Conservation (phyloP, 2,888 invertebrate species). For the Antheraea yamamai region DNA sequence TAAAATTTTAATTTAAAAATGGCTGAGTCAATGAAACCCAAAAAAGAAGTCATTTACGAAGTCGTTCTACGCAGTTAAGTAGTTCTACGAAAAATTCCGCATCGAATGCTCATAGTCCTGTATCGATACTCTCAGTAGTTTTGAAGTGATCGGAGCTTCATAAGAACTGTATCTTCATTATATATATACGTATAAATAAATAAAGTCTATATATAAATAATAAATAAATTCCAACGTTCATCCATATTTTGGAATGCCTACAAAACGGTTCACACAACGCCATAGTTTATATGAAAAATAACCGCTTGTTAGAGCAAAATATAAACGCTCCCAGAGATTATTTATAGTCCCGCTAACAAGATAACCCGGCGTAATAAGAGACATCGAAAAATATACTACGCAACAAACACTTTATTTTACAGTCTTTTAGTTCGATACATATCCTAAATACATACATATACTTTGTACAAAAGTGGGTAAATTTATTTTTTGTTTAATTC, state of each 20-base stretch:
- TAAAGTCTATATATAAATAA: background rate
- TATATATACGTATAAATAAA: too few species aligned
- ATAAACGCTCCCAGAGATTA: conserved; percentile 30
- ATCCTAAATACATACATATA: background rate
- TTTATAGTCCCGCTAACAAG: conserved; percentile 52
- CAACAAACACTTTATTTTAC: conserved; percentile 30
- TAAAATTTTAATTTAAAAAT: too few species aligned
- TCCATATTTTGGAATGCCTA: background rate
- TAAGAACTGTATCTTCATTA: too few species aligned
- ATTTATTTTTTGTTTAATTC: background rate
- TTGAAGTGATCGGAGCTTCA: too few species aligned
- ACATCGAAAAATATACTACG: conserved; percentile 32
- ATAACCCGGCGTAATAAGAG: conserved; percentile 46
- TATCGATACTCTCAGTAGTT: too few species aligned
- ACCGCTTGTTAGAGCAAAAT: conserved; percentile 42
- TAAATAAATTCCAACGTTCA: background rate
- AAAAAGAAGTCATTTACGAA: too few species aligned
- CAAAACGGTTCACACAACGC: conserved; percentile 27
- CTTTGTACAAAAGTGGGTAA: background rate
- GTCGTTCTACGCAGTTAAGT: too few species aligned
- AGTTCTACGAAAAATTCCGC: too few species aligned
- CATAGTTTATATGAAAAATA: conserved; percentile 41
- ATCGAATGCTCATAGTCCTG: too few species aligned
- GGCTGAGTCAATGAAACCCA: too few species aligned
- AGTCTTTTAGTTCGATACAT: conserved; percentile 20